These are phyloP conservation scores for Cromileptes altivelis DNA, from an alignment of 2,113 vertebrate species.

Conservation along the genomic window DNA sequence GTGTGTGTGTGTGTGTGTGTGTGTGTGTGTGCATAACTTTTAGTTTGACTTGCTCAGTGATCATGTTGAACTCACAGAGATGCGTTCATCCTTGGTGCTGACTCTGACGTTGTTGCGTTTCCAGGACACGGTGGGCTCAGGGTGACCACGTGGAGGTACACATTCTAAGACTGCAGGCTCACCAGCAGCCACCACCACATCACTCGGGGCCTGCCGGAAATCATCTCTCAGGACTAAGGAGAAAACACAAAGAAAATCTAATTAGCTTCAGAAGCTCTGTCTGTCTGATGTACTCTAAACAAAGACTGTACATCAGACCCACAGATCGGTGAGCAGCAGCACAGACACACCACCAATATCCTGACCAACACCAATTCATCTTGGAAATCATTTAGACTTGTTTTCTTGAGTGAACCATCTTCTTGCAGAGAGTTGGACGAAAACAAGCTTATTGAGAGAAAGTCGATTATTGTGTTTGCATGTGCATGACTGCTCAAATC, in stretches of 20 bases:
- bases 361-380: slow-evolving; percentile 42
- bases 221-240: slow-evolving; percentile 93
- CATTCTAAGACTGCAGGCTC: slow-evolving; percentile 96
- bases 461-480: slow-evolving; percentile 53
- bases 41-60: background rate
- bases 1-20: background rate
- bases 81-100: slow-evolving; percentile 91
- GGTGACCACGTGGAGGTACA: slow-evolving; percentile 95
- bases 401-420: slow-evolving; percentile 25
- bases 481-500: slow-evolving; percentile 60
- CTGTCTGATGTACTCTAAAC: slow-evolving; percentile 53
- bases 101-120: slow-evolving; percentile 95
- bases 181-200: slow-evolving; percentile 95
- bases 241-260: slow-evolving; percentile 58
- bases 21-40: too few species aligned
- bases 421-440: slow-evolving; percentile 17
- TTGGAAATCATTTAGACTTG: slow-evolving; percentile 33
- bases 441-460: slow-evolving; percentile 52
- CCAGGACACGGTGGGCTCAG: slow-evolving; percentile 96
- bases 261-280: slow-evolving; percentile 55
- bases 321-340: slow-evolving; percentile 31
- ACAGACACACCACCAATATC: slow-evolving; percentile 12
- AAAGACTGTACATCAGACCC: slow-evolving; percentile 52
- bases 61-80: slow-evolving; percentile 88
- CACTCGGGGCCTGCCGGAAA: slow-evolving; percentile 96